These are phyloP conservation scores for Corythoichthys intestinalis DNA, from an alignment of 2,113 vertebrate species.

Conservation along the genomic window DNA sequence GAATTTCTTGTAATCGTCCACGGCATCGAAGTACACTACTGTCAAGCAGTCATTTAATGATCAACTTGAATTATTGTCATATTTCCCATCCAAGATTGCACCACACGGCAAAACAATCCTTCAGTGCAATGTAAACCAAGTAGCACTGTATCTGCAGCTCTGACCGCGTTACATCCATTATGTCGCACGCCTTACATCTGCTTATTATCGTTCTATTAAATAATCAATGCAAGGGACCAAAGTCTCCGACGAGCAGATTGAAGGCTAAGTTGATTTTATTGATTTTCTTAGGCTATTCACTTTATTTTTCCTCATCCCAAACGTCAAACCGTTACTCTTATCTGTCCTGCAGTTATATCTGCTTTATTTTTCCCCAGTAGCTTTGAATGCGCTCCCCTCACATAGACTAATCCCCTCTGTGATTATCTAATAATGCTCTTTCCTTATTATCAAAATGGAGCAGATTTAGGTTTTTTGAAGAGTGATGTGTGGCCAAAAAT, in stretches of 20 bases:
- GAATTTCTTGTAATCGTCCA: too few relatives aligned
- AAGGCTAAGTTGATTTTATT: conserved; percentile 64
- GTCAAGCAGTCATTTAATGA: not conserved
- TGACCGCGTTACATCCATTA: conserved; percentile 17
- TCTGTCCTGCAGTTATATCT: conserved; percentile 53
- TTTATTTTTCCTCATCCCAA: conserved; percentile 60
- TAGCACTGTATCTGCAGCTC: conserved; percentile 9
- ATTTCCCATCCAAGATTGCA: not conserved
- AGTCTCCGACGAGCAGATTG: conserved; percentile 53
- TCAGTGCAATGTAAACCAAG: not conserved
- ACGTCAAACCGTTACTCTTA: conserved; percentile 54
- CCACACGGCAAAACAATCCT: not conserved
- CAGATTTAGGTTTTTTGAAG: conserved; percentile 60
- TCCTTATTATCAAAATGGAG: conserved; percentile 66
- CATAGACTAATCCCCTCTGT: conserved; percentile 55
- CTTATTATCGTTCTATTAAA: conserved; percentile 48
- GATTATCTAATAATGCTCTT: conserved; percentile 64
- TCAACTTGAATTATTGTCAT: not conserved
- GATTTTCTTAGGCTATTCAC: conserved; percentile 61
- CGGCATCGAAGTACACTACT: not conserved
- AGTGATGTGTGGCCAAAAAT: conserved; percentile 40
- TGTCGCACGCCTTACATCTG: conserved; percentile 29
- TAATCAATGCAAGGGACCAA: conserved; percentile 55
- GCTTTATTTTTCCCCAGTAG: conserved; percentile 41
- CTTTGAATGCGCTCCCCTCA: conserved; percentile 43